Percentiles rank a stretch among this genome's conserved stretches.
Evolutionary conservation across 1,140 invertebrate species (phyloP).

Genomic region (Apolygus lucorum): DNA sequence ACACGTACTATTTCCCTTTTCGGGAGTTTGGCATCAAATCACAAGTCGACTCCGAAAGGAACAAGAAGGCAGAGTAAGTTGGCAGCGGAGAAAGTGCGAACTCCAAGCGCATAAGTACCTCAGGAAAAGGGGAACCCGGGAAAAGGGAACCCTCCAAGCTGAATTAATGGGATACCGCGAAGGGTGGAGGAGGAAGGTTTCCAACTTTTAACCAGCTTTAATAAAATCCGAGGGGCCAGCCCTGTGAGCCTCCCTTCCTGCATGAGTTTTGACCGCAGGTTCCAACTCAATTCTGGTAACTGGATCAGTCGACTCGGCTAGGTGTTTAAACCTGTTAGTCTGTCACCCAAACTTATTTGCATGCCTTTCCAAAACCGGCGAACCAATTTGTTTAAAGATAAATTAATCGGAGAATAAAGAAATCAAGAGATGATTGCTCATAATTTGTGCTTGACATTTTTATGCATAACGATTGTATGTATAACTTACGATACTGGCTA

Average conservation of each 20-base stretch:
- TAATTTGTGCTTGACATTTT: no score
- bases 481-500: no score
- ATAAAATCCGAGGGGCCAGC: constrained; percentile 5
- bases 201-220: constrained; percentile 24
- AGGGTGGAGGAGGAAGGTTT: background rate
- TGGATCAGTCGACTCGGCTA: constrained; percentile 16
- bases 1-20: no score
- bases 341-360: constrained; percentile 18
- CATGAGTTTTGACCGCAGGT: constrained; percentile 21
- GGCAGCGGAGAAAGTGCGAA: background rate
- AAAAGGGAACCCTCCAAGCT: background rate
- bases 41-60: background rate
- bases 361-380: constrained; percentile 9
- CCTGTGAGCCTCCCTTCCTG: background rate
- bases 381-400: no score
- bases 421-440: no score
- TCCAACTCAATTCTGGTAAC: constrained; percentile 19
- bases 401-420: no score
- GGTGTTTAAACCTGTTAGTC: constrained; percentile 22
- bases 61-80: background rate
- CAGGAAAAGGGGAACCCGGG: background rate
- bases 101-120: background rate
- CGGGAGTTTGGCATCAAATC: background rate
- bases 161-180: constrained; percentile 18
- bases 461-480: no score